These are phyloP conservation scores for Argyrosomus regius DNA, from an alignment of 2,797 vertebrate species.

Conservation along the genomic window DNA sequence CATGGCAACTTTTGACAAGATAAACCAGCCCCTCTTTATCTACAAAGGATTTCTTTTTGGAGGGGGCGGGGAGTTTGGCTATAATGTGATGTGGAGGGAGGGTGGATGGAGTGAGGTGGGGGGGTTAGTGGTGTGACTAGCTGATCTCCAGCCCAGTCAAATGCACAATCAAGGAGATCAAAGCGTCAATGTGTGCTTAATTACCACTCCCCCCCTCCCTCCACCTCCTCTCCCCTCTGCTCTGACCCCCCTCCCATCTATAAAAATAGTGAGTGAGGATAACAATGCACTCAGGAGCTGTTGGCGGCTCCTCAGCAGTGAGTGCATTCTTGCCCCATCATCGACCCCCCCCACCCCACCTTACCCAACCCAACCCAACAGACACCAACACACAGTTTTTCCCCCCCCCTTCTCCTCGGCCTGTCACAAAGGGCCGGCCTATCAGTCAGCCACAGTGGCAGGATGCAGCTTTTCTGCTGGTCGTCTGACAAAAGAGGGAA, in stretches of 20 bases:
- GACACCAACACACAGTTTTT: slow-evolving; percentile 32
- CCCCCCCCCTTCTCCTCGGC: slow-evolving; percentile 2
- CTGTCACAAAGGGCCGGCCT: slow-evolving; percentile 72
- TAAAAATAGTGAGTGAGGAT: slow-evolving; percentile 81
- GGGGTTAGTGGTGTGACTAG: slow-evolving; percentile 64
- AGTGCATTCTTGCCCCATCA: slow-evolving; percentile 66
- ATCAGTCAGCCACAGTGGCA: slow-evolving; percentile 77
- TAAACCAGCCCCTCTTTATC: slow-evolving; percentile 44
- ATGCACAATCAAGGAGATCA: slow-evolving; percentile 88
- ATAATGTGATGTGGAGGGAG: slow-evolving; percentile 56
- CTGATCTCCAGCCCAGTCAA: slow-evolving; percentile 84
- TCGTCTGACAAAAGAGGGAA: slow-evolving; percentile 67
- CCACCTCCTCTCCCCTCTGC: background rate
- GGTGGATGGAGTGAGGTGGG: background rate
- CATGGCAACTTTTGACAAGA: slow-evolving; percentile 68
- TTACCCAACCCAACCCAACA: slow-evolving; percentile 8
- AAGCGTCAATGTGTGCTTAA: slow-evolving; percentile 86
- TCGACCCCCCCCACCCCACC: background rate
- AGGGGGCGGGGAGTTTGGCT: slow-evolving; percentile 16
- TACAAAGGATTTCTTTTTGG: slow-evolving; percentile 52
- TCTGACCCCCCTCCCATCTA: slow-evolving; percentile 58
- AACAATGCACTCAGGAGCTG: slow-evolving; percentile 81
- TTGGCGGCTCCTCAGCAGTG: slow-evolving; percentile 62
- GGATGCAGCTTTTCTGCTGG: slow-evolving; percentile 75
- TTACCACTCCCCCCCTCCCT: slow-evolving; percentile 72